Evolutionary conservation across 2,888 invertebrate species (phyloP), one percentile per base, ranked within the genome.

Genomic region (Meiosimyza platycephala): DNA sequence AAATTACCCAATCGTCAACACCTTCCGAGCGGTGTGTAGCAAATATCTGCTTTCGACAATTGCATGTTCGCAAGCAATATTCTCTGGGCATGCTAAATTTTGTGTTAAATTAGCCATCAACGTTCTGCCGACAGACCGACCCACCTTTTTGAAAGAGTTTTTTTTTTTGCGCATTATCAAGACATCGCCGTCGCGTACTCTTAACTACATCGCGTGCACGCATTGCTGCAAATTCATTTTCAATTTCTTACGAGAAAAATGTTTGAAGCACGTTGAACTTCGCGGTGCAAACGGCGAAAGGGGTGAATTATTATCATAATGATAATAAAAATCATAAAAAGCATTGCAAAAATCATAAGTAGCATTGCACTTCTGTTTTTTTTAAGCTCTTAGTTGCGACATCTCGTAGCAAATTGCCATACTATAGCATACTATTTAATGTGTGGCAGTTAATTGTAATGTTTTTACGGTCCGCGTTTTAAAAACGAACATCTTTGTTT

Each of bases 301-400:
- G 7, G 28, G 59, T 4, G 59, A 4, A 60, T 28, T 74, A 64
- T 73, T 78, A 62, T 77, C 76, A 76, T 77, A 75, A 78, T 47
- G 62, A 68, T 77, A 78, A 78, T 79, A 78, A 78, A 78, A 79
- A 74, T 75, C 77, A 77, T n/a, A n/a, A n/a, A n/a, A n/a, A n/a
- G n/a, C n/a, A n/a, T n/a, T n/a, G n/a, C n/a, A n/a, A n/a, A n/a
- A n/a, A n/a, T 79, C 76, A 79, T 16, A 54, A 54, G 54, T 54
- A 54, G 75, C 77, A 73, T 78, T 75, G 77, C 72, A 75, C 75
- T 78, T 76, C 68, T 74, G 13, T 68, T 70, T 76, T 75, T n/a
- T 72, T 74, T 52, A 52, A 6, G 54, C 54, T 51, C 6, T 54
- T n/a, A 6, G 7, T 55, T 1, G 55, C 22, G 22, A 55, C 55